Evolutionary conservation across 2,113 vertebrate genomes (phyloP).

Genomic region (Paraplagusia blochii): DNA sequence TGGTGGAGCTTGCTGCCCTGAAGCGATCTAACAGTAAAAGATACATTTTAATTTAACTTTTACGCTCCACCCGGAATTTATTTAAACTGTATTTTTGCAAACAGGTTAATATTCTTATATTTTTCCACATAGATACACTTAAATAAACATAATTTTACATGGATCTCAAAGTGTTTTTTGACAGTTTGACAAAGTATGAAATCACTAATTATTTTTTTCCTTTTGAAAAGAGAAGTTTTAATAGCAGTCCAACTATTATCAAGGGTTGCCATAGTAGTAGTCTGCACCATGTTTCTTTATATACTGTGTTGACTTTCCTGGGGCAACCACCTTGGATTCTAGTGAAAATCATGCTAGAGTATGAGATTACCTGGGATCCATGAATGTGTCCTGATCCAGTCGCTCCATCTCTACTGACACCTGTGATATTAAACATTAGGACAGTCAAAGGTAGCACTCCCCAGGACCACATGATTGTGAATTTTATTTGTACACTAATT

Average conservation of each 20-base stretch:
- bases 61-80: not conserved
- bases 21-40: constrained; percentile 75
- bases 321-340: too few species aligned
- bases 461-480: too few species aligned
- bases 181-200: too few species aligned
- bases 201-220: too few species aligned
- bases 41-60: not conserved
- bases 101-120: constrained; percentile 3
- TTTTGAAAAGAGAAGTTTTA: too few species aligned
- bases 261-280: too few species aligned
- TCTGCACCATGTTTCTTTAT: too few species aligned
- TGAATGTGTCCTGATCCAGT: constrained; percentile 81
- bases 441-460: constrained; percentile 12
- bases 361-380: constrained; percentile 86
- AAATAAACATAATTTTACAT: not conserved
- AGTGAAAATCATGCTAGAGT: too few species aligned
- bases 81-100: not conserved
- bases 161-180: too few species aligned
- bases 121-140: not conserved
- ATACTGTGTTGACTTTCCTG: too few species aligned
- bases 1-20: constrained; percentile 88
- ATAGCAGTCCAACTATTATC: too few species aligned
- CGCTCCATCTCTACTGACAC: constrained; percentile 81
- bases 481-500: not conserved
- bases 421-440: constrained; percentile 62